These are phyloP conservation scores for Arctia plantaginis DNA, from an alignment of 2,888 invertebrate species.

Conservation along the genomic window DNA sequence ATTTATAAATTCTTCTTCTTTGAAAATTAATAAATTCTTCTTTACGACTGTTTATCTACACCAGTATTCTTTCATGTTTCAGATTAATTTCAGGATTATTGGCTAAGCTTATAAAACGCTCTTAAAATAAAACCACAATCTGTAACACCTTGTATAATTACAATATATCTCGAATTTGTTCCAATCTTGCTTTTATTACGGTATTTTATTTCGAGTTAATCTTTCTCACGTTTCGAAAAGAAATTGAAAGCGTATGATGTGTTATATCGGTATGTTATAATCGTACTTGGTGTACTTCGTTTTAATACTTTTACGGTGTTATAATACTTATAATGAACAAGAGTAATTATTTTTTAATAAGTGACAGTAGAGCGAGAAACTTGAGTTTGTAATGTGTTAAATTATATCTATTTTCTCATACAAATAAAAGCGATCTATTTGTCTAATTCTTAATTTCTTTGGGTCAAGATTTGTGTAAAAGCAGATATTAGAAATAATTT, in stretches of 20 bases:
- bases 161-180: conserved; percentile 40
- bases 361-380: background rate
- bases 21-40: background rate
- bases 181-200: conserved; percentile 44
- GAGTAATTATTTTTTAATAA: background rate
- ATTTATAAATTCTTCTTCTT: too few species aligned
- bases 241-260: conserved; percentile 55
- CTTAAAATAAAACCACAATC: background rate
- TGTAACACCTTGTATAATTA: conserved; percentile 25
- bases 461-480: too few species aligned
- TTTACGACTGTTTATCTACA: background rate
- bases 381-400: background rate
- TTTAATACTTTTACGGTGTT: conserved; percentile 18
- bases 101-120: background rate
- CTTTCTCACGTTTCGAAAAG: conserved; percentile 53
- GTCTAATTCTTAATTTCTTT: too few species aligned
- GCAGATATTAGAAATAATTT: too few species aligned
- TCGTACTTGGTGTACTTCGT: conserved; percentile 18
- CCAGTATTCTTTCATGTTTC: background rate
- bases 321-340: background rate
- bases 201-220: conserved; percentile 34
- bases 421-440: background rate
- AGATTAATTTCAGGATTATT: background rate
- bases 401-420: background rate
- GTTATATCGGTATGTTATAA: conserved; percentile 20